Evolutionary conservation across 2,797 vertebrate genomes (phyloP).

Genomic region (Glossophaga mutica): DNA sequence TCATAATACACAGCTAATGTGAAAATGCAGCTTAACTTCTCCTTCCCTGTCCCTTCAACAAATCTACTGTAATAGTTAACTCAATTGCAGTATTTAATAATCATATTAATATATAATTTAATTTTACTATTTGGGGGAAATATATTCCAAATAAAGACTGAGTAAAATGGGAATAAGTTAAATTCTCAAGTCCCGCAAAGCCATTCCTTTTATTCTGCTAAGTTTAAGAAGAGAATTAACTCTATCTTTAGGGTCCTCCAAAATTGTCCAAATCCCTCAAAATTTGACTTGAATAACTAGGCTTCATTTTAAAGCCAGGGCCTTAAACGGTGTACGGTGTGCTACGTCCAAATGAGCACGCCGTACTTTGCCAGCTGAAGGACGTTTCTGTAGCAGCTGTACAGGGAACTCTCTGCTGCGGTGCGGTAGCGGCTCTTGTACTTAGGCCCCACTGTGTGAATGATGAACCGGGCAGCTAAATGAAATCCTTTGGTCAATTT

Average conservation of each 20-base stretch:
- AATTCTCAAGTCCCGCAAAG: not conserved
- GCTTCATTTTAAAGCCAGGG: not conserved
- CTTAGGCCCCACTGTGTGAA: constrained; percentile 97
- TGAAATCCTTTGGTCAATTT: constrained; percentile 97
- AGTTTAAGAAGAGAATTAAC: constrained; percentile 19
- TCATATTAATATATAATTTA: not conserved
- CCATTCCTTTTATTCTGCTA: not conserved
- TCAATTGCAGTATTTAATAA: not conserved
- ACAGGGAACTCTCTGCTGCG: constrained; percentile 95
- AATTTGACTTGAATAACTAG: not conserved
- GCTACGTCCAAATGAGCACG: accelerated
- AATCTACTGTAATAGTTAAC: not conserved
- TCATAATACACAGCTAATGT: not conserved
- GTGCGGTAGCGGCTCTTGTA: constrained; percentile 96
- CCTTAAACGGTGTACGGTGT: not conserved
- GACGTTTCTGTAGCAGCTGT: constrained; percentile 96
- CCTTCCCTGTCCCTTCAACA: not conserved
- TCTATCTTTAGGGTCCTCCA: not conserved
- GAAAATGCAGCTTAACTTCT: not conserved
- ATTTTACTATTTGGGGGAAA: not conserved
- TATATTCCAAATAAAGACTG: not conserved
- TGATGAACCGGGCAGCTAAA: constrained; percentile 95
- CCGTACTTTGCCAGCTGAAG: constrained; percentile 93
- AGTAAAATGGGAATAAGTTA: not conserved
- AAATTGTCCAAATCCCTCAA: not conserved